Evolutionary conservation across 2,113 vertebrate genomes (phyloP), one percentile per base, ranked within the genome.

Genomic region (Procapra przewalskii): DNA sequence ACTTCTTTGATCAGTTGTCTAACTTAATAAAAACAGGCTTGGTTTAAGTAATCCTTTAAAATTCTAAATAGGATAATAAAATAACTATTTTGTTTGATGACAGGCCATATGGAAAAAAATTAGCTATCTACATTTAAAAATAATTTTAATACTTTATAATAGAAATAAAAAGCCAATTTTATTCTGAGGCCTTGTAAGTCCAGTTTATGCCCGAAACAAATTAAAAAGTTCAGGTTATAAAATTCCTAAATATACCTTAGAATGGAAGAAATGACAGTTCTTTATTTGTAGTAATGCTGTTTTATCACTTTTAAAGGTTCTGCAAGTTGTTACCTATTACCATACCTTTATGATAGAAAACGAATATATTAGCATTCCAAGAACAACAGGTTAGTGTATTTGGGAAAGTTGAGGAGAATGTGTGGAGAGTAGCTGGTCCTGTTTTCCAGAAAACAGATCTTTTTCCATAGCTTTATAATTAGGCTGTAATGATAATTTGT

Each of bases 101-200:
- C 45, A 31, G 29, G 2, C 31, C 5, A n/a, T 33, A 3, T 77
- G 33, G 6, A 14, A 13, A 6, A 96, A 54, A 33, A 6, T 23
- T n/a, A 57, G 19, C 83, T 93, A 84, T 11, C 36, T 48, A 8
- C 11, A 92, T 90, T 92, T 88, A 40, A 71, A 93, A 84, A 40
- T 91, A 89, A 90, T 82, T 90, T 52, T 79, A 82, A 83, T 85
- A 55, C 25, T 92, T 95, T 19, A 31, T 86, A 94, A 62, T 0
- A 54, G 52, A 36, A 82, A 84, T 88, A 48, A 95, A 90, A 87
- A 89, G 62, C 82, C 27, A 88, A 0, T 93, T 98, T 98, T 96
- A 54, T 27, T 82, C 40, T 94, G 36, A 91, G 50, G 6, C 45
- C 27, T 91, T 91, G 0, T 96, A 96, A 94, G 54, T 88, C 60